A percentile compares a stretch with the other conserved stretches of the same genome.
These are phyloP conservation scores for Cryptocephalus primarius DNA, from an alignment of 2,888 invertebrate genomes.

Conservation along the genomic window DNA sequence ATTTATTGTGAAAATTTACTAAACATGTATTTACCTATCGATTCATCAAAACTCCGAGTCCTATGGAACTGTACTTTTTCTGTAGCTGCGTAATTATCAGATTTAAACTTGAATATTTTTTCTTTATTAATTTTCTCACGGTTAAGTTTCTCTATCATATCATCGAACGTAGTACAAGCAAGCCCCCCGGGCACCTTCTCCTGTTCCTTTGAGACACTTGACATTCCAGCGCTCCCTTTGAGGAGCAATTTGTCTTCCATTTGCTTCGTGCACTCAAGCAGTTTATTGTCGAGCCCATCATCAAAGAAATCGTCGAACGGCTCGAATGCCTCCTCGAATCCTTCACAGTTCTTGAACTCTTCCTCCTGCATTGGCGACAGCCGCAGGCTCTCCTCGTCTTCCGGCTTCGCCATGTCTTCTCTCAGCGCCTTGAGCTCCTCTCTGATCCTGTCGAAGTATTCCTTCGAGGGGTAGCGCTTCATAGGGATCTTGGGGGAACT, in stretches of 20 bases:
- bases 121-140: not conserved
- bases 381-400: conserved; percentile 22
- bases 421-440: conserved; percentile 28
- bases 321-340: not conserved
- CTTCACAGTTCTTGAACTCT: conserved; percentile 15
- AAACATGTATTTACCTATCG: not conserved
- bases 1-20: not conserved
- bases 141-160: not conserved
- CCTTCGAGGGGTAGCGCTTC: conserved; percentile 23
- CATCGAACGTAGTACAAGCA: not conserved
- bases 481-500: conserved; percentile 27
- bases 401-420: conserved; percentile 23
- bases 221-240: not conserved
- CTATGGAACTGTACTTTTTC: conserved; percentile 23
- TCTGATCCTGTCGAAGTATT: conserved; percentile 29
- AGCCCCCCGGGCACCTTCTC: too few relatives aligned
- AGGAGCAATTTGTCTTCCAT: not conserved
- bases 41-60: conserved; percentile 24
- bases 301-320: conserved; percentile 24
- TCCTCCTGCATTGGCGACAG: conserved; percentile 24
- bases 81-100: not conserved
- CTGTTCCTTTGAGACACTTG: too few relatives aligned
- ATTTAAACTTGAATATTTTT: not conserved
- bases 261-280: conserved; percentile 14
- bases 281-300: conserved; percentile 31